These are phyloP conservation scores for Caretta caretta DNA, from an alignment of 2,113 vertebrate species.

Conservation along the genomic window DNA sequence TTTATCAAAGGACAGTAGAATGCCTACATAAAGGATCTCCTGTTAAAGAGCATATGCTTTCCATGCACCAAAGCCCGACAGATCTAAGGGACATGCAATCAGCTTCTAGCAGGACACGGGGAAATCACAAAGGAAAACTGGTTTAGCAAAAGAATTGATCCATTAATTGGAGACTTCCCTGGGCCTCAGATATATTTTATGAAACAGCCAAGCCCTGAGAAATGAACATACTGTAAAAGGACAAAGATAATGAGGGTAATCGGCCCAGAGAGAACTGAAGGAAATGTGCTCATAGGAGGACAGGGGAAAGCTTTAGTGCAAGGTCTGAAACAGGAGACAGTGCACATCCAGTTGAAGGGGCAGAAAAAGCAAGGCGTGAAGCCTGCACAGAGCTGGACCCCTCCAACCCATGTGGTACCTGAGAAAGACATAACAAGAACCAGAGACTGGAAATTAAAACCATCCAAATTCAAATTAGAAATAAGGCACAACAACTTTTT, in stretches of 20 bases:
- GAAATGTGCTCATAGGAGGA: not conserved
- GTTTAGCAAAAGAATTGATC: not conserved
- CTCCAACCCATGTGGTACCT: not conserved
- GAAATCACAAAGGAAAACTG: not conserved
- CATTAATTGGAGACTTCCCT: not conserved
- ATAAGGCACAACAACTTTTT: not conserved
- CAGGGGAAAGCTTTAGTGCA: not conserved
- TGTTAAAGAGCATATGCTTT: not conserved
- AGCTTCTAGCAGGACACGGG: not conserved
- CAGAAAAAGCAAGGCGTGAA: not conserved
- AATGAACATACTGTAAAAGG: not conserved
- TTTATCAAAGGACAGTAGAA: fast-evolving
- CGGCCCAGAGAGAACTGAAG: not conserved
- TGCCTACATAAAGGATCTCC: not conserved
- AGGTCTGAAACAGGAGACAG: not conserved
- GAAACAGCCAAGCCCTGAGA: not conserved
- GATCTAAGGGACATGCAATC: not conserved
- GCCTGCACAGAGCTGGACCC: not conserved
- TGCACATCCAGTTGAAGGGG: not conserved
- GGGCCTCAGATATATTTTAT: not conserved
- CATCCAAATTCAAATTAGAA: not conserved
- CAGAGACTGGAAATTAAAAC: not conserved
- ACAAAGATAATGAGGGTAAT: not conserved
- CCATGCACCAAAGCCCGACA: not conserved
- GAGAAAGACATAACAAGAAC: not conserved